Evolutionary conservation across 1,140 invertebrate genomes (phyloP), one percentile per base, ranked within the genome.

Genomic region (Latrodectus geometricus): DNA sequence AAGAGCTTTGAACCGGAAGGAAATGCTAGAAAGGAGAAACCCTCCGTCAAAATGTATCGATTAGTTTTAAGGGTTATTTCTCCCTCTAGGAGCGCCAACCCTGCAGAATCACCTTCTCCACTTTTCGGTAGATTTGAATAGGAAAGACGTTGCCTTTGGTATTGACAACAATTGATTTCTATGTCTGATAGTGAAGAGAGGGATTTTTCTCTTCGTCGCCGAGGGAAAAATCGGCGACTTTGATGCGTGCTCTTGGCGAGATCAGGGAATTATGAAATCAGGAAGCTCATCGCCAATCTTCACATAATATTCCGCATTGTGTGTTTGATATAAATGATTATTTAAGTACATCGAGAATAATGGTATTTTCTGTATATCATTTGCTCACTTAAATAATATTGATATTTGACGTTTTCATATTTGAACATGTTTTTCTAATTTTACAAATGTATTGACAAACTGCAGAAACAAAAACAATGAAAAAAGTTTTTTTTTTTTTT

Each of bases 11-110:
- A 66, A 83, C 9, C 23, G 48, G 21, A 17, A 23, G 12, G 48
- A 49, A 73, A 15, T 21, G 21, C 12, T 49, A 56, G 69, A 48
- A 80, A 21, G 23, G 56, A 20, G 21, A 74, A 72, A 83, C 52
- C 20, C 79, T 81, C 70, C 80, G 80, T 83, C 80, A 83, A 83
- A 83, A 83, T 83, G 80, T 83, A 83, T 83, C 80, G 80, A 83
- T 83, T 83, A 74, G 80, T 83, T 73, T 81, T 83, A 48, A 66
- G 48, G 80, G 74, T 83, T 83, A 83, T 83, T 83, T 61, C 17
- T 61, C 54, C 54, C 54, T 54, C n/a, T 54, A 49, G n/a, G 69
- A 83, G 80, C 80, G 80, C 80, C 69, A 54, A 69, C n/a, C 52
- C 20, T 56, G 21, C 52, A 56, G 78, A 81, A 81, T 50, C 78